A percentile compares a stretch with the other conserved stretches of the same genome.
These are phyloP conservation scores for Rutpela maculata DNA, from an alignment of 2,888 invertebrate species.

Conservation along the genomic window DNA sequence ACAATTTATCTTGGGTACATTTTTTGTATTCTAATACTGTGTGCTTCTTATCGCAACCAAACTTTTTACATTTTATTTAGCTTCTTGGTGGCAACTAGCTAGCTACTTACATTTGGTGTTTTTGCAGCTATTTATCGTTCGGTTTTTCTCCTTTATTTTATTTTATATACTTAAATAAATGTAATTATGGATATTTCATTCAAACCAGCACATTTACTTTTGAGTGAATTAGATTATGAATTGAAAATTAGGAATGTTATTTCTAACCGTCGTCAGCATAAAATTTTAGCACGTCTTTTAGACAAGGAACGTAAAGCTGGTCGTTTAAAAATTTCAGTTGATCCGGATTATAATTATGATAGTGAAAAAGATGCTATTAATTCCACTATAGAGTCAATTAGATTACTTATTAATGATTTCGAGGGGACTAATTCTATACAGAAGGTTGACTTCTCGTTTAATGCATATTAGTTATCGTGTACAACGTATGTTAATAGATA, in stretches of 20 bases:
- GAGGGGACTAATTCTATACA: background rate
- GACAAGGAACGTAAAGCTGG: conserved; percentile 17
- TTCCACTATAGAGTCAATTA: conserved; percentile 23
- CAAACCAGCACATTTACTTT: background rate
- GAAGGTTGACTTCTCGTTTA: conserved; percentile 17
- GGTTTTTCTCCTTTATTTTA: background rate
- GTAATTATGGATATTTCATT: conserved; percentile 14
- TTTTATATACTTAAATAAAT: background rate
- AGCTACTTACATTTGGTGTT: background rate
- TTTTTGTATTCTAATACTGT: no score
- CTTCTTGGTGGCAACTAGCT: no score
- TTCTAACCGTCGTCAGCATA: background rate
- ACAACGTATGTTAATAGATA: conserved; percentile 16
- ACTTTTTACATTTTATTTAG: no score
- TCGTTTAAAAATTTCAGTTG: background rate
- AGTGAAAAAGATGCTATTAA: conserved; percentile 15
- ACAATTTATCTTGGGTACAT: no score
- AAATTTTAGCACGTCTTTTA: background rate
- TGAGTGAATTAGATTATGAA: no score
- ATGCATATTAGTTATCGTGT: conserved; percentile 28
- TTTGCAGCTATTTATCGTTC: background rate
- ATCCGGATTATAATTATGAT: conserved; percentile 19
- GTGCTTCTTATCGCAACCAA: no score
- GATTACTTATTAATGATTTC: background rate
- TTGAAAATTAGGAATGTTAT: conserved; percentile 13